These are phyloP conservation scores for Bolinopsis microptera DNA, from an alignment of 37 sponge, comb jelly and placozoan genomes.

Conservation along the genomic window DNA sequence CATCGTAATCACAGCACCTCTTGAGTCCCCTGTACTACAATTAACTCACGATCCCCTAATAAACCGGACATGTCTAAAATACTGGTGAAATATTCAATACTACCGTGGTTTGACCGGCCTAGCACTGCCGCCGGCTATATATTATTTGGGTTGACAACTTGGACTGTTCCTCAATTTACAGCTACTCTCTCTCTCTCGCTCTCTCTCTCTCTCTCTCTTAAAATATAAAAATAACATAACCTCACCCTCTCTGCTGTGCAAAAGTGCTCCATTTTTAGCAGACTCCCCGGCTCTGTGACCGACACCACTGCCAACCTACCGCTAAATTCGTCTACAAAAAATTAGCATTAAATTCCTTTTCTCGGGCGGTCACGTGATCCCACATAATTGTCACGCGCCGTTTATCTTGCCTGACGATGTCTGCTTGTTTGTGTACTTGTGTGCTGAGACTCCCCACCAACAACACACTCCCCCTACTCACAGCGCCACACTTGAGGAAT, in stretches of 20 bases:
- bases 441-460: too few relatives aligned
- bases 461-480: not conserved
- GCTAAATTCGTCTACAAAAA: not conserved
- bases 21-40: too few relatives aligned
- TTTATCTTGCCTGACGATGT: not conserved
- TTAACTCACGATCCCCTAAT: not conserved
- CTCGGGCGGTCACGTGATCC: not conserved
- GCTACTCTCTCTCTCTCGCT: not conserved
- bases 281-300: not conserved
- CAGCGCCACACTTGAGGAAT: not conserved
- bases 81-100: not conserved
- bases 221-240: not conserved
- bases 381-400: not conserved
- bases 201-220: conserved; percentile 27
- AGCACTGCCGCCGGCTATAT: too few relatives aligned
- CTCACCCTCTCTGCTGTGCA: not conserved
- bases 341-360: not conserved
- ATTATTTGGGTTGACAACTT: not conserved
- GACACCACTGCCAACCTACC: not conserved
- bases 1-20: too few relatives aligned
- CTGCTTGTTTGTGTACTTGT: not conserved
- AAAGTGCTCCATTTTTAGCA: not conserved
- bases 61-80: not conserved
- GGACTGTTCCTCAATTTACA: not conserved
- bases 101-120: too few relatives aligned